Evolutionary conservation across 2,113 vertebrate genomes (phyloP).

Genomic region (Rutilus rutilus): DNA sequence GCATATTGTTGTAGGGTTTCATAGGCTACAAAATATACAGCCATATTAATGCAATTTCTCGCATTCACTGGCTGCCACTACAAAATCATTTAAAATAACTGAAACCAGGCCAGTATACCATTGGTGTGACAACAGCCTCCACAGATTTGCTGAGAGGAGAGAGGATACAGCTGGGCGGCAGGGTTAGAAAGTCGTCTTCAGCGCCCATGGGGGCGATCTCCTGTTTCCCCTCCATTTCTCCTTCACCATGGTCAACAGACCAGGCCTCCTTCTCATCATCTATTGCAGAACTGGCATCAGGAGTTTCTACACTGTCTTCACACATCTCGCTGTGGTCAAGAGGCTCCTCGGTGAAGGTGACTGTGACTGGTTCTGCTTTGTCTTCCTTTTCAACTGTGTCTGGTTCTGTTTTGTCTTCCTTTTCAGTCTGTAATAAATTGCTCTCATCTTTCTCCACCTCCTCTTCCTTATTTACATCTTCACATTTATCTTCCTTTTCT

Average conservation of each 20-base stretch:
- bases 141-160: conserved; percentile 80
- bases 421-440: conserved; percentile 11
- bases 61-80: not conserved
- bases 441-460: not conserved
- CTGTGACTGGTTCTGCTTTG: not conserved
- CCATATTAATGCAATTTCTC: not conserved
- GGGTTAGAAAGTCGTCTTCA: conserved; percentile 70
- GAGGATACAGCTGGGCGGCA: conserved; percentile 72
- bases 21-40: not conserved
- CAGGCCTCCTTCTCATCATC: conserved; percentile 1
- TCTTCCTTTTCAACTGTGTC: conserved; percentile 19
- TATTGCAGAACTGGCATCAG: not conserved
- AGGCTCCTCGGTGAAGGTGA: not conserved
- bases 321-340: not conserved
- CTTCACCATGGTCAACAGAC: not conserved
- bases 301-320: conserved; percentile 6
- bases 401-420: conserved; percentile 23
- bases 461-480: conserved; percentile 47
- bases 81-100: not conserved
- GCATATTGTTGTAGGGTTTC: not conserved
- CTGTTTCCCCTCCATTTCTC: conserved; percentile 20
- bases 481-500: conserved; percentile 51
- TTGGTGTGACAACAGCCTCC: conserved; percentile 75
- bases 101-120: conserved; percentile 67
- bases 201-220: not conserved